These are phyloP conservation scores for Hystrix brachyura DNA, from an alignment of 2,113 vertebrate genomes.

Conservation along the genomic window DNA sequence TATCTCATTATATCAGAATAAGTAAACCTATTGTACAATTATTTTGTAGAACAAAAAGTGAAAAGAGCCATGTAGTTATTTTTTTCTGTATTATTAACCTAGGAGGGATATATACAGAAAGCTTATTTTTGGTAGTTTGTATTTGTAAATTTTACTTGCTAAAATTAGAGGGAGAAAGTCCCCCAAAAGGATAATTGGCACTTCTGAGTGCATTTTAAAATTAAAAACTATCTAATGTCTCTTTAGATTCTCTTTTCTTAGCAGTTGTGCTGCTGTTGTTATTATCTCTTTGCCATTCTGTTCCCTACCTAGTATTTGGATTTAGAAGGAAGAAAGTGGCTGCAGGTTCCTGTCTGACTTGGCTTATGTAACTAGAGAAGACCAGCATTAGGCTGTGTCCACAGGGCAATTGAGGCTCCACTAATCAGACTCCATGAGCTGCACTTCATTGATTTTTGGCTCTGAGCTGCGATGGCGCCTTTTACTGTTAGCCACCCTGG, in stretches of 20 bases:
- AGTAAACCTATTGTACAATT: not conserved
- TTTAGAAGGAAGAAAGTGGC: not conserved
- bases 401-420: conserved; percentile 75
- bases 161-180: not conserved
- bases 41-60: conserved; percentile 26
- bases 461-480: conserved; percentile 86
- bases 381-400: conserved; percentile 74
- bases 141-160: not conserved
- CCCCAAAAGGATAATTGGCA: not conserved
- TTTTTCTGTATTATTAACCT: not conserved
- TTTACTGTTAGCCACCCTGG: conserved; percentile 81
- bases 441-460: conserved; percentile 88
- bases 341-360: conserved; percentile 38
- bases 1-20: not conserved
- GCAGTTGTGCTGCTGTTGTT: not conserved
- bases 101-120: not conserved
- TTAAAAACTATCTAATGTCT: not conserved
- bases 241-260: not conserved
- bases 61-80: not conserved
- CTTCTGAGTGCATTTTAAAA: not conserved
- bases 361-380: conserved; percentile 79
- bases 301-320: not conserved
- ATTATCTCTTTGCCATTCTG: not conserved
- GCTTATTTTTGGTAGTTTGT: not conserved
- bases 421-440: conserved; percentile 86